These are phyloP conservation scores for Babylonia areolata DNA, from an alignment of 1,140 invertebrate species.

Conservation along the genomic window DNA sequence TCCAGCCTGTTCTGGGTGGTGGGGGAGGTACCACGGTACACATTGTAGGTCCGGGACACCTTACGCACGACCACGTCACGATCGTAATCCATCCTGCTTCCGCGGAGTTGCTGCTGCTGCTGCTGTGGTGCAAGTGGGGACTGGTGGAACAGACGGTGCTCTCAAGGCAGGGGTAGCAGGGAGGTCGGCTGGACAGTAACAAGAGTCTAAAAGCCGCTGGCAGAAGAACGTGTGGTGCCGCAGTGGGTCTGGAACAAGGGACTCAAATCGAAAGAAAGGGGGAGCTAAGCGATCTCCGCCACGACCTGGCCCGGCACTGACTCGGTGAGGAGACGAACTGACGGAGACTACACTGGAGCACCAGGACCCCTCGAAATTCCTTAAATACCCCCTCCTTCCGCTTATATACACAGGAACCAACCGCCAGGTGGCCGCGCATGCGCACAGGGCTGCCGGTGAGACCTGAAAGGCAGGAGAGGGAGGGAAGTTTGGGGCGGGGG, in stretches of 20 bases:
- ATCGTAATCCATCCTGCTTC: constrained; percentile 52
- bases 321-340: constrained; percentile 17
- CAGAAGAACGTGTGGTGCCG: not conserved
- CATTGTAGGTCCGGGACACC: constrained; percentile 64
- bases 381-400: constrained; percentile 49
- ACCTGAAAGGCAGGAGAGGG: not conserved
- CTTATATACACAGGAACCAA: constrained; percentile 40
- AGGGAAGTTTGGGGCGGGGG: not conserved
- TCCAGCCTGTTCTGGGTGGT: constrained; percentile 70
- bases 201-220: not conserved
- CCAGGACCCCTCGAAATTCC: constrained; percentile 44
- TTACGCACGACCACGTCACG: constrained; percentile 51
- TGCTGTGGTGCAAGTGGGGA: not conserved
- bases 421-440: constrained; percentile 32
- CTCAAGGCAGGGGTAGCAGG: not conserved
- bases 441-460: constrained; percentile 8
- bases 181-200: constrained; percentile 19
- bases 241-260: no score
- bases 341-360: constrained; percentile 38
- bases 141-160: not conserved
- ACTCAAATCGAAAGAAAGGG: constrained; percentile 11
- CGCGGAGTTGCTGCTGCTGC: not conserved
- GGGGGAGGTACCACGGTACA: constrained; percentile 71
- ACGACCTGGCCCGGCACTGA: constrained; percentile 24
- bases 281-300: constrained; percentile 8